Evolutionary conservation across 2,888 invertebrate genomes (phyloP), one percentile per base, ranked within the genome.

Genomic region (Lycocerus yunnanus): DNA sequence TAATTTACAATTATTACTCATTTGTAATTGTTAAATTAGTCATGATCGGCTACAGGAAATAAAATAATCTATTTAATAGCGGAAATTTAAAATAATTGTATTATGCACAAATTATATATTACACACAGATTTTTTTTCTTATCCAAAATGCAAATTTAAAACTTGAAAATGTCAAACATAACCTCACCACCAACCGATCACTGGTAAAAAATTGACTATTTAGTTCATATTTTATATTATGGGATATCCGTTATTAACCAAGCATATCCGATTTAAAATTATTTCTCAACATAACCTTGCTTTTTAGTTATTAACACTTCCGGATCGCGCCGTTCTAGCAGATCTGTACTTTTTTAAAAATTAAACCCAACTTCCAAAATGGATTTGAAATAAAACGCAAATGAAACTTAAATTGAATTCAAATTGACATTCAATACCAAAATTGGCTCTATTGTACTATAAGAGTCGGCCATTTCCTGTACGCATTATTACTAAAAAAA

Each of bases 11-110:
- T 68, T n/a, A n/a, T n/a, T 63, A 63, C 63, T 63, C 60, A 15
- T 24, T 43, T 16, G 63, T 73, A 71, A 66, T 74, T 74, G 70
- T 65, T 71, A 74, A 74, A 74, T 70, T 74, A 68, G 68, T 74
- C 74, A 74, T 68, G 74, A 74, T 74, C 61, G 63, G 67, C 67
- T 68, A 66, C 67, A 67, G 74, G 74, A 74, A 74, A 58, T 61
- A 66, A 60, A 58, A 43, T 63, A 58, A 71, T 66, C 59, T 69
- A 61, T 21, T 71, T 66, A 58, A 68, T 71, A 43, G 67, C 67
- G 74, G 74, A 71, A 74, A 70, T 65, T 68, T 20, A 14, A 70
- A 74, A 63, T n/a, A n/a, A n/a, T 24, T 68, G 20, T 67, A 74
- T 74, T 43, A 43, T 43, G 43, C 43, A 43, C 4, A 21, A 24